Evolutionary conservation across 2,888 invertebrate genomes (phyloP).

Genomic region (Aporophyla nigra): DNA sequence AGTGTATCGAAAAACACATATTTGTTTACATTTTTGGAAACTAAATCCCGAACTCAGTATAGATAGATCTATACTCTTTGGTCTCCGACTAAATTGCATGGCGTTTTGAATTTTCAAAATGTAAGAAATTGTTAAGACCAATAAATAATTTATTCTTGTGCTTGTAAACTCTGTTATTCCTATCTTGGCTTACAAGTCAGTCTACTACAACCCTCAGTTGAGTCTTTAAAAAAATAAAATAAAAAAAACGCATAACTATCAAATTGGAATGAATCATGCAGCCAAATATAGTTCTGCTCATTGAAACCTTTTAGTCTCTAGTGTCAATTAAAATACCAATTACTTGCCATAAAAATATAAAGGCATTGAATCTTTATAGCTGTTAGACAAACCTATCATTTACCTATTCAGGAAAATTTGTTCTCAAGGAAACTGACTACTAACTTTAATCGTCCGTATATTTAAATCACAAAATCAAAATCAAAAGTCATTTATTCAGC

Average conservation of each 20-base stretch:
- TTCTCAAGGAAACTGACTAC: not conserved
- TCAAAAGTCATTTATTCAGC: too few relatives aligned
- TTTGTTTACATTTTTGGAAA: not conserved
- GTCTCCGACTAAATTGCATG: not conserved
- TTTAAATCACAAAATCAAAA: not conserved
- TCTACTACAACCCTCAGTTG: not conserved
- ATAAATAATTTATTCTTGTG: not conserved
- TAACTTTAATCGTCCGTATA: not conserved
- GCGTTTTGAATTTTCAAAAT: not conserved
- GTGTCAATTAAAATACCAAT: conserved; percentile 38
- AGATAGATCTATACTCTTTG: not conserved
- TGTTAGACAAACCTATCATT: not conserved
- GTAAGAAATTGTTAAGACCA: too few relatives aligned
- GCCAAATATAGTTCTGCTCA: conserved; percentile 27
- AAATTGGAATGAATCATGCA: conserved; percentile 19
- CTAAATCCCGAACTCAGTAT: not conserved
- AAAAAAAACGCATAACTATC: not conserved
- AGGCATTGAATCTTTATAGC: conserved; percentile 14
- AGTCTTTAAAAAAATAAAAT: too few relatives aligned
- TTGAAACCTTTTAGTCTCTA: conserved; percentile 21
- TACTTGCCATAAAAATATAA: conserved; percentile 20
- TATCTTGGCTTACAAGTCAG: not conserved
- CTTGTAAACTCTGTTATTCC: not conserved
- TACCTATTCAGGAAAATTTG: not conserved
- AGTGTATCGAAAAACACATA: not conserved